A percentile compares a stretch with the other conserved stretches of the same genome.
Conservation (phyloP, 2,888 invertebrate genomes). For the Nomada goodeniana region DNA sequence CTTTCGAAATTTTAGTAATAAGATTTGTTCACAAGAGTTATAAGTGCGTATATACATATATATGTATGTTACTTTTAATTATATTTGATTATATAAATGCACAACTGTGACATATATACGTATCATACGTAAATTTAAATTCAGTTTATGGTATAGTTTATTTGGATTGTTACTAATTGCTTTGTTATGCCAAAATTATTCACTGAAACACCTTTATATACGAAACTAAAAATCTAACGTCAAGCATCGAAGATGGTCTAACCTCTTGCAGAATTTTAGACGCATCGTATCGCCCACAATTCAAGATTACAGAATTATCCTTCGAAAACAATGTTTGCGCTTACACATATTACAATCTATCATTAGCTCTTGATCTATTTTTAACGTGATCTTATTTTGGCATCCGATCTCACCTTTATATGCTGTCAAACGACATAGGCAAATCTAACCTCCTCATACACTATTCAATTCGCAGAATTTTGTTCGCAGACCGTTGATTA, state of each 20-base stretch:
- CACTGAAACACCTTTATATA: neutral
- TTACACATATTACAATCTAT: slow-evolving; percentile 32
- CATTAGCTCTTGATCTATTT: slow-evolving; percentile 47
- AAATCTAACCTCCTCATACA: slow-evolving; percentile 39
- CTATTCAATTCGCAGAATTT: slow-evolving; percentile 16
- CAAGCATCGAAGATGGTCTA: slow-evolving; percentile 47
- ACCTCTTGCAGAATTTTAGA: slow-evolving; percentile 55
- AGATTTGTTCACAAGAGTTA: neutral
- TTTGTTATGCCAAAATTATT: neutral
- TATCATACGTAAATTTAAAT: neutral
- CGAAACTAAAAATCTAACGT: slow-evolving; percentile 24
- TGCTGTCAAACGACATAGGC: slow-evolving; percentile 47
- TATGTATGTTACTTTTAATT: neutral
- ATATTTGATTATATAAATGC: neutral
- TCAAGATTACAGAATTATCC: slow-evolving; percentile 41
- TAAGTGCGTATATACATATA: neutral
- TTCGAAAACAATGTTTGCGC: slow-evolving; percentile 32
- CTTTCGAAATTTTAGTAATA: neutral
- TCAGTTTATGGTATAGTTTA: neutral
- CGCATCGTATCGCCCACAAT: slow-evolving; percentile 52
- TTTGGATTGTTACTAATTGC: neutral
- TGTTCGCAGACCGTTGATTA: neutral
- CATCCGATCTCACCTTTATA: slow-evolving; percentile 53
- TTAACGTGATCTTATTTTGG: slow-evolving; percentile 32
- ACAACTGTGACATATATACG: neutral